Evolutionary conservation across 2,888 invertebrate species (phyloP).

Genomic region (Drosophila antonietae): DNA sequence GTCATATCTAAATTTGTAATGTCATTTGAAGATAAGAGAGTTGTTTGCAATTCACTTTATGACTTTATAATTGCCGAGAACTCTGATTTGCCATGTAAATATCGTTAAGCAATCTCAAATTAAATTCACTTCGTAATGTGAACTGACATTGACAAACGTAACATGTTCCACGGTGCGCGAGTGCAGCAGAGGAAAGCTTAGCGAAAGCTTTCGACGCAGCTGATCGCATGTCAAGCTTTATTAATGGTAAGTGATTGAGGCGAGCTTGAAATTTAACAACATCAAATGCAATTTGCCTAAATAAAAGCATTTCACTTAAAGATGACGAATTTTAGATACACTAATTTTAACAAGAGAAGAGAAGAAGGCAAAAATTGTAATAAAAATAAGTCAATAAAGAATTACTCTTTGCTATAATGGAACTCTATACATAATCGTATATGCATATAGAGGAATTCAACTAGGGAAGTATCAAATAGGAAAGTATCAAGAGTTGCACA

Average conservation of each 20-base stretch:
- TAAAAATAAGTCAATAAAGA: background rate
- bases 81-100: constrained; percentile 13
- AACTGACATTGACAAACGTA: constrained; percentile 10
- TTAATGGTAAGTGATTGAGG: constrained; percentile 23
- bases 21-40: constrained; percentile 21
- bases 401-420: background rate
- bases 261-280: constrained; percentile 27
- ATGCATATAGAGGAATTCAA: no score
- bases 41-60: constrained; percentile 3
- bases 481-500: background rate
- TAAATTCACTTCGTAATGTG: constrained; percentile 9
- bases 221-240: constrained; percentile 50
- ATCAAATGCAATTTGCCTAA: constrained; percentile 2
- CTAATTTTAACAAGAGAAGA: background rate
- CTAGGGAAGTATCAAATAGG: background rate
- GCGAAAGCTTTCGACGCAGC: constrained; percentile 38
- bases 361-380: no score
- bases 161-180: constrained; percentile 33
- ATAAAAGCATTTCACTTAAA: background rate
- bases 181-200: constrained; percentile 37
- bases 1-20: constrained; percentile 7
- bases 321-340: background rate
- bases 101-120: constrained; percentile 12
- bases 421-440: background rate
- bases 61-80: constrained; percentile 4